These are phyloP conservation scores for Gobius niger DNA, from an alignment of 2,113 vertebrate genomes.

Conservation along the genomic window DNA sequence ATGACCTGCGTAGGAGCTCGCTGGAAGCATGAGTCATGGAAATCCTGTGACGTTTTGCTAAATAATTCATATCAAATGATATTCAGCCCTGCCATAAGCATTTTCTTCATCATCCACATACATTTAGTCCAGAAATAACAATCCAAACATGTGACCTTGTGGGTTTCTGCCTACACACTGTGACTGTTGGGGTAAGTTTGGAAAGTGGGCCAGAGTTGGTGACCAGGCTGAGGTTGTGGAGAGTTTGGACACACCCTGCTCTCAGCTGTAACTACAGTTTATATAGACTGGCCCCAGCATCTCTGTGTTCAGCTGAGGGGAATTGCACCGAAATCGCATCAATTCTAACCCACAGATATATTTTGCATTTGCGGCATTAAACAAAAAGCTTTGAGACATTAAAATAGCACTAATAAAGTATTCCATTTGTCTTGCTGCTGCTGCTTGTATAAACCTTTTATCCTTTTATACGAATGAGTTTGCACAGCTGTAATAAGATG, in stretches of 20 bases:
- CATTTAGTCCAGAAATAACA: background rate
- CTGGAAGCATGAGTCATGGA: background rate
- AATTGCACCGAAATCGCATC: too few species aligned
- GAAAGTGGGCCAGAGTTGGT: conserved; percentile 48
- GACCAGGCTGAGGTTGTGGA: conserved; percentile 53
- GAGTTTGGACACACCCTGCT: conserved; percentile 59
- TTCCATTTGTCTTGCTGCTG: too few species aligned
- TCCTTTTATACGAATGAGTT: too few species aligned
- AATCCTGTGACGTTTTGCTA: background rate
- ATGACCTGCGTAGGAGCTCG: background rate
- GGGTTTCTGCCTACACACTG: conserved; percentile 20
- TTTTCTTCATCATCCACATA: too few species aligned
- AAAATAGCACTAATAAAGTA: too few species aligned
- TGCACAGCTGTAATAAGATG: too few species aligned
- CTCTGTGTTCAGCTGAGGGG: background rate
- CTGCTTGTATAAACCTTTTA: too few species aligned
- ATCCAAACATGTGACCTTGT: conserved; percentile 1
- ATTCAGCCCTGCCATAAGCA: too few species aligned
- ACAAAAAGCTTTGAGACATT: too few species aligned
- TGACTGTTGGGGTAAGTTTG: conserved; percentile 55
- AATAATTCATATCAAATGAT: background rate
- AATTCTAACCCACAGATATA: too few species aligned
- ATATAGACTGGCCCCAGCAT: conserved; percentile 4
- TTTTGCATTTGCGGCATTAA: too few species aligned
- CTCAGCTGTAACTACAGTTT: conserved; percentile 2